Evolutionary conservation across 2,888 invertebrate species (phyloP).

Genomic region (Margaritifera margaritifera): DNA sequence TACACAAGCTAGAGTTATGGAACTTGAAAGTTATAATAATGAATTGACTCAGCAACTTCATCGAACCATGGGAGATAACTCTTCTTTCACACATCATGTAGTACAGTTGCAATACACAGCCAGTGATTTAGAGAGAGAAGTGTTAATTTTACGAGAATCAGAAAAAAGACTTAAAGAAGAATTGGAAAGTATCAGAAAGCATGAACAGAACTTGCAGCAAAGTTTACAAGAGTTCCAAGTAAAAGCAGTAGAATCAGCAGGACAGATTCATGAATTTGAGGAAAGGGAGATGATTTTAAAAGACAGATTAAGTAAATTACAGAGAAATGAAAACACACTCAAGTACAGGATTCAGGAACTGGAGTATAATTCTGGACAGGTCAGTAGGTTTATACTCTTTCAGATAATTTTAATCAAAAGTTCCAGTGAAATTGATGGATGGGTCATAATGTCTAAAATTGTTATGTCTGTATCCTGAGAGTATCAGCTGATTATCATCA

Average conservation of each 20-base stretch:
- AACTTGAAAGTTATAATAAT: constrained; percentile 58
- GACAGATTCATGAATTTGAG: constrained; percentile 50
- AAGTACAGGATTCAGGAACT: constrained; percentile 57
- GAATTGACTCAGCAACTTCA: constrained; percentile 55
- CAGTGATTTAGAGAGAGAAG: constrained; percentile 48
- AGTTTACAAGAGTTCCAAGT: constrained; percentile 51
- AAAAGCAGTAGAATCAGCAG: constrained; percentile 53
- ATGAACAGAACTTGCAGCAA: constrained; percentile 48
- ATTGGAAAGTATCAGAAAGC: constrained; percentile 48
- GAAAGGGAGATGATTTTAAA: constrained; percentile 49
- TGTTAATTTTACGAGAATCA: constrained; percentile 43
- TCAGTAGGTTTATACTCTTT: constrained; percentile 1
- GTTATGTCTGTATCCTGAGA: too few relatives aligned
- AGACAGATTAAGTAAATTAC: constrained; percentile 54
- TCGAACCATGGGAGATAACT: constrained; percentile 57
- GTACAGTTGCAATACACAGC: constrained; percentile 50
- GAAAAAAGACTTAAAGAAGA: constrained; percentile 51
- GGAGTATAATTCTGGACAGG: constrained; percentile 44
- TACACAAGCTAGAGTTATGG: constrained; percentile 54
- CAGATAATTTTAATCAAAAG: background rate
- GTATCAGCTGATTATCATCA: too few relatives aligned
- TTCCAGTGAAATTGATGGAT: background rate
- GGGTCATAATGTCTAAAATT: too few relatives aligned
- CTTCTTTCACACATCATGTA: constrained; percentile 51
- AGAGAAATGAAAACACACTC: constrained; percentile 58